Evolutionary conservation across 2,113 vertebrate genomes (phyloP), one percentile per base, ranked within the genome.

Genomic region (Prionailurus viverrinus): DNA sequence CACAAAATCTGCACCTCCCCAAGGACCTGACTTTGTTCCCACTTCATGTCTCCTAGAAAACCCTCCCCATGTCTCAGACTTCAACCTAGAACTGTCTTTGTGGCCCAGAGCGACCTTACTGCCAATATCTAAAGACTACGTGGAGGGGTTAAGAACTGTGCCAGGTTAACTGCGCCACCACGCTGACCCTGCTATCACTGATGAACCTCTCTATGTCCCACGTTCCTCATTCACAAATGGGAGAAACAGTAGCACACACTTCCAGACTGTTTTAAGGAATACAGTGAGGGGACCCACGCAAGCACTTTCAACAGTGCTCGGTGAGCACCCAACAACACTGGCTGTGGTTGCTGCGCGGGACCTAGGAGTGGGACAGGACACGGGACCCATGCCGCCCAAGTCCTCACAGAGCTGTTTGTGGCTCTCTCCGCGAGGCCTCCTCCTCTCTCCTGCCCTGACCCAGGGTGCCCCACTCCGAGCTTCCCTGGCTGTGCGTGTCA

Each of bases 301-400:
- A 45, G 74, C 9, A 1, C 31, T 23, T 10, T n/a, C 19, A 41
- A 36, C 5, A 25, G 53, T 7, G 68, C 58, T 29, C 36, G 58
- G 14, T 13, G 10, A 8, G 29, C 6, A 1, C 27, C 71, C n/a
- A 29, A 1, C 18, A 31, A 13, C 5, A 13, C 31, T 7, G 39
- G 39, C 55, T 2, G 3, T 2, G 14, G 25, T 27, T 9, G 7
- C 48, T 25, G 16, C 8, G 4, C 8, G 9, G 41, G 10, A 29
- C 10, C 14, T 12, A 15, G 25, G 16, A 8, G 3, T 1, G 14
- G 27, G 29, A 18, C 48, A 33, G 71, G 48, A 76, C 19, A 9
- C 6, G 1, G 7, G 13, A 36, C n/a, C 48, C 16, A 88, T 2
- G 7, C 63, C 1, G 1, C 18, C 74, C 0, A 0, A 0, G 7